Evolutionary conservation across 2,888 invertebrate genomes (phyloP), one percentile per base, ranked within the genome.

Genomic region (Tenthredo amoena): DNA sequence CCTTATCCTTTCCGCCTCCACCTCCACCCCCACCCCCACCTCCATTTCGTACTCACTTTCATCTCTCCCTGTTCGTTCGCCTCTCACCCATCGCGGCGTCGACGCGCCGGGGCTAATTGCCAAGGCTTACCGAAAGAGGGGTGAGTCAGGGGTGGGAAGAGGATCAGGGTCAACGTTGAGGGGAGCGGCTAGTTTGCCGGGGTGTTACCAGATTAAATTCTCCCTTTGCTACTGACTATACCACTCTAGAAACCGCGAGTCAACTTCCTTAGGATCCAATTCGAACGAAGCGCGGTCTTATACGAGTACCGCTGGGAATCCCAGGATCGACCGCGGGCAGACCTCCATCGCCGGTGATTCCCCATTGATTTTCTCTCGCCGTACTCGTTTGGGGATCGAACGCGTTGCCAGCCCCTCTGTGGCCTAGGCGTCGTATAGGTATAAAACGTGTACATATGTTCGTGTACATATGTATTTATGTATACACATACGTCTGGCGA

Each of bases 1-100:
- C 81, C 81, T 81, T 58, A 58, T 79, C 79, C 81, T 87, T 85
- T 84, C 76, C 86, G 85, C 26, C 81, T 12, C 1, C 9, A 3
- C 18, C 37, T 58, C 79, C 84, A 74, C 47, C 84, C 81, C 74
- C 86, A n/a, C 34, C 40, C 10, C 37, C 55, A 31, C 31, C 65
- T 31, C 65, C 12, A 15, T 10, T 58, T 34, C 21, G 40, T 1
- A 58, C 40, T 62, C 81, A 31, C 50, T 74, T 77, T 85, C 85
- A 72, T 58, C 72, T 74, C 72, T 82, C 43, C 37, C 37, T 71
- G n/a, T 18, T 74, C 74, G 26, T 43, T 74, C 43, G 12, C 18
- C 43, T 40, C 43, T 74, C 74, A n/a, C 40, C 40, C 40, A 74
- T 74, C 74, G 77, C 34, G 31, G 31, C 34, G 77, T 50, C 77